Evolutionary conservation across 2,797 vertebrate genomes (phyloP), one percentile per base, ranked within the genome.

Genomic region (Danionella dracula): DNA sequence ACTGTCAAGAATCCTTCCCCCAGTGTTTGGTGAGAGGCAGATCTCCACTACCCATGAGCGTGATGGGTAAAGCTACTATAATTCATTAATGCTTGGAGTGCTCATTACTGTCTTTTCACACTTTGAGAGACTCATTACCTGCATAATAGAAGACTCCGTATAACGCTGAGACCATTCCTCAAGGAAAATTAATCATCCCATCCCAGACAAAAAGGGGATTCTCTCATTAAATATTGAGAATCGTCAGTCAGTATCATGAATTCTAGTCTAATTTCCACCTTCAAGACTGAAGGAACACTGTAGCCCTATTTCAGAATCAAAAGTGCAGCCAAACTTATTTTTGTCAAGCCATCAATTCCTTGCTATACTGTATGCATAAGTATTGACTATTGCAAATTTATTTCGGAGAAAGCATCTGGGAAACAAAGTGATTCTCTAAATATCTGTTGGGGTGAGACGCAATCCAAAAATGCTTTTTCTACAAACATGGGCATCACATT

Each of bases 111-210:
- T 86, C 87, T 85, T 81, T 84, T 88, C 84, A 84, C 82, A 87
- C 80, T 85, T 86, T 87, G 85, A 89, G 88, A 90, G 88, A 90
- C 87, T 90, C 87, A 90, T 90, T 91, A 90, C 89, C 87, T 89
- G 85, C 87, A 90, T 89, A 90, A 90, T 89, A 84, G 86, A 88
- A 89, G 79, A 84, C 85, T 82, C 84, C 86, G 82, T 85, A 80
- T 80, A 89, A 88, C 86, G 87, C 79, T 83, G 85, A 85, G 85
- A 88, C 85, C 84, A 85, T 89, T 87, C 83, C 84, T 85, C 80
- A 66, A 80, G 66, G 78, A 75, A 85, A 89, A 91, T 90, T 86
- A 89, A 90, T 90, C 88, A 90, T 82, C 85, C 75, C 78, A 68
- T 79, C 71, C 37, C 78, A 71, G 88, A 87, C 85, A 86, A 89